phyloP scores from a whole-genome alignment of 2,797 vertebrate genomes.

The Lates japonicus region DNA sequence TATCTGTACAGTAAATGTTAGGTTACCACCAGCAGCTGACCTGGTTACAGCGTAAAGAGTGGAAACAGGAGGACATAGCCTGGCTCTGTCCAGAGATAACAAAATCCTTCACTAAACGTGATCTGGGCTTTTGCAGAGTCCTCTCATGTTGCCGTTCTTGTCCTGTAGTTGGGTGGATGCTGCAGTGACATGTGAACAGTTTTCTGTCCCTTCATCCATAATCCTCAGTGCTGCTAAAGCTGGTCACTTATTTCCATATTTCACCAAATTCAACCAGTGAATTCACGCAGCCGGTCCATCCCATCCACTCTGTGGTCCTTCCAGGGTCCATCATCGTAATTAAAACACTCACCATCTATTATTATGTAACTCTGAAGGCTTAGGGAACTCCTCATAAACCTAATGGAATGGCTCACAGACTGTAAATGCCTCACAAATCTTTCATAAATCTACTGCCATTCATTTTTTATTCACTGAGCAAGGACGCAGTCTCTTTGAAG shows the following conservation, averaged over 20 bases:
- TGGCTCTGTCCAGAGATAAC: not conserved
- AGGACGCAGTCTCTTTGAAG: slow-evolving; percentile 49
- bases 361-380: slow-evolving; percentile 40
- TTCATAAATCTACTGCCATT: slow-evolving; percentile 41
- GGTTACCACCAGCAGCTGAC: not conserved
- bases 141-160: not conserved
- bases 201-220: slow-evolving; percentile 16
- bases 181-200: not conserved
- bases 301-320: slow-evolving; percentile 9
- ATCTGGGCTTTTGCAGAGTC: slow-evolving; percentile 1
- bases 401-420: slow-evolving; percentile 35
- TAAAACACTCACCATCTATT: slow-evolving; percentile 35
- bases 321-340: slow-evolving; percentile 35
- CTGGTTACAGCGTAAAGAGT: not conserved
- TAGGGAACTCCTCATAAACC: slow-evolving; percentile 44
- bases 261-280: slow-evolving; percentile 1
- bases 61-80: not conserved
- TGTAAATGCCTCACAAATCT: slow-evolving; percentile 49
- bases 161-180: slow-evolving; percentile 5
- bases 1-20: not conserved
- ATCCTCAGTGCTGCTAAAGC: slow-evolving; percentile 17
- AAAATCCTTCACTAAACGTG: too few species aligned
- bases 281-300: not conserved
- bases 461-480: slow-evolving; percentile 48
- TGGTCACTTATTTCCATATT: slow-evolving; percentile 11